These are phyloP conservation scores for Sminthurinus aureus DNA, from an alignment of 2,888 invertebrate species.

Conservation along the genomic window DNA sequence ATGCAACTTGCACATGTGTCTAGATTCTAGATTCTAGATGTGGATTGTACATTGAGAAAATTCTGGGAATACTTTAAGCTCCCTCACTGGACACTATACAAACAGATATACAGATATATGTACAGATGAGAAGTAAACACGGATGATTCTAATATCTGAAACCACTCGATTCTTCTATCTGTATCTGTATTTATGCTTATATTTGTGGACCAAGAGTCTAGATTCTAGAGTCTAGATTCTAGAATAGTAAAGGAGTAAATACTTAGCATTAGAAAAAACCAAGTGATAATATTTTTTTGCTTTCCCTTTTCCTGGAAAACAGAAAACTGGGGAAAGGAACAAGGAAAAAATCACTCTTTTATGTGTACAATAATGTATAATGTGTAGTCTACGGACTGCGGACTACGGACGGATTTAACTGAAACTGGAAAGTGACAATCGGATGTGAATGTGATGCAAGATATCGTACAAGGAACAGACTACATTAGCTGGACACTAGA, in stretches of 20 bases:
- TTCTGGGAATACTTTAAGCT: neutral
- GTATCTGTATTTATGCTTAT: neutral
- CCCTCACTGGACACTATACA: neutral
- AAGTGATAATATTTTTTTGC: constrained; percentile 40
- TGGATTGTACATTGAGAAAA: too few relatives aligned
- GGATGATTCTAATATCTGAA: too few relatives aligned
- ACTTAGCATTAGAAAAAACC: constrained; percentile 20
- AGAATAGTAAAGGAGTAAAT: neutral
- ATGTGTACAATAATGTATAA: neutral
- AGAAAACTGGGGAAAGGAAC: neutral
- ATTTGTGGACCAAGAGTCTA: neutral
- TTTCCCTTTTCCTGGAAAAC: constrained; percentile 21
- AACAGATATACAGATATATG: neutral
- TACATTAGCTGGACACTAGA: neutral
- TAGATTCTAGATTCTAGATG: too few relatives aligned
- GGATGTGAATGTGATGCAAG: too few relatives aligned
- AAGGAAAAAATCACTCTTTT: neutral
- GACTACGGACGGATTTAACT: neutral
- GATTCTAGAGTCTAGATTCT: too few relatives aligned
- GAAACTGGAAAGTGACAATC: neutral
- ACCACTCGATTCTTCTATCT: neutral
- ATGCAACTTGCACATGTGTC: too few relatives aligned
- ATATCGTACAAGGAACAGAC: neutral
- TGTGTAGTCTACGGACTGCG: too few relatives aligned
- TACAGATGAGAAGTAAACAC: neutral